These are phyloP conservation scores for Morone saxatilis DNA, from an alignment of 2,113 vertebrate species.

Conservation along the genomic window DNA sequence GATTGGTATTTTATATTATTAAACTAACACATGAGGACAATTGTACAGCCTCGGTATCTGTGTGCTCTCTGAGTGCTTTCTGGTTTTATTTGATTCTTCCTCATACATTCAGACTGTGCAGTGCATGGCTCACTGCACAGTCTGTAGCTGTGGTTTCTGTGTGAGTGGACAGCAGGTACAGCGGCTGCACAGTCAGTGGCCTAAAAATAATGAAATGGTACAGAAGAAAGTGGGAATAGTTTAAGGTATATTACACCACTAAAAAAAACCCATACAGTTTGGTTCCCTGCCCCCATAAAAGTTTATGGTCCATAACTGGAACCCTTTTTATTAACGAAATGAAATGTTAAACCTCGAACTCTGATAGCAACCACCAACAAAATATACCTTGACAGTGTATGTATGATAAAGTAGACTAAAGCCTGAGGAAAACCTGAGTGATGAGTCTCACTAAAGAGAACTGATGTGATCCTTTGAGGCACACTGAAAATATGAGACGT, in stretches of 20 bases:
- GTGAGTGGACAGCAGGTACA: conserved; percentile 12
- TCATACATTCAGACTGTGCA: conserved; percentile 15
- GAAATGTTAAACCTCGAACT: conserved; percentile 12
- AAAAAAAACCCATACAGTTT: not conserved
- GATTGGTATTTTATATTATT: not conserved
- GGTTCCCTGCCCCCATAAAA: conserved; percentile 6
- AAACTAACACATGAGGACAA: not conserved
- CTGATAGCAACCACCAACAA: not conserved
- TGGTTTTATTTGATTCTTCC: conserved; percentile 21
- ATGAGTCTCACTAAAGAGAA: conserved; percentile 26
- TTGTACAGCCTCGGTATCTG: not conserved
- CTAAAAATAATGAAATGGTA: conserved; percentile 17
- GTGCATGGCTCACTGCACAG: conserved; percentile 32
- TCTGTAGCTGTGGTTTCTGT: not conserved
- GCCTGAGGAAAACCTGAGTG: conserved; percentile 36
- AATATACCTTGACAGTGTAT: not conserved
- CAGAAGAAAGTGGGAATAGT: conserved; percentile 15
- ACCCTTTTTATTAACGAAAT: conserved; percentile 1
- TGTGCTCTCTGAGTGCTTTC: conserved; percentile 2
- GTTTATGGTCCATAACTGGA: conserved; percentile 32
- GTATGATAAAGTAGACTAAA: conserved; percentile 12
- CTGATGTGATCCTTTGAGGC: conserved; percentile 17
- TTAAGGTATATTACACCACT: conserved; percentile 22
- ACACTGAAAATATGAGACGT: conserved; percentile 3
- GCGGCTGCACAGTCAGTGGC: not conserved